Percentiles rank a stretch among this genome's conserved stretches.
These are phyloP conservation scores for Vombatus ursinus DNA, from an alignment of 2,113 vertebrate species.

Conservation along the genomic window DNA sequence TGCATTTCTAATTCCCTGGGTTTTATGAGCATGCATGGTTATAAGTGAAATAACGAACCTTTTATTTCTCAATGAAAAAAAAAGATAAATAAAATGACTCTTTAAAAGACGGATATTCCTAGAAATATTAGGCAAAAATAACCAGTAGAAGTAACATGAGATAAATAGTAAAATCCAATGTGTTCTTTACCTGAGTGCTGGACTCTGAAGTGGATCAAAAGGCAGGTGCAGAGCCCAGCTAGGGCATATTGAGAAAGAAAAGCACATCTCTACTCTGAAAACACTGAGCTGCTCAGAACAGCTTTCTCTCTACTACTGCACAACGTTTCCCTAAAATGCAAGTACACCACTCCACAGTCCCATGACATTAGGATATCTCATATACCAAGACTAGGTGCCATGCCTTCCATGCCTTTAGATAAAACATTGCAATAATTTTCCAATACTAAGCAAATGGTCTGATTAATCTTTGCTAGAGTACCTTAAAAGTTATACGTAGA, in stretches of 20 bases:
- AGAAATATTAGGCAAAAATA: conserved; percentile 51
- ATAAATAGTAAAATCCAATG: conserved; percentile 15
- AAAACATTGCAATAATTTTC: neutral
- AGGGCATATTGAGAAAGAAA: neutral
- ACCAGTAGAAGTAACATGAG: conserved; percentile 29
- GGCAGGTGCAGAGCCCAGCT: conserved; percentile 45
- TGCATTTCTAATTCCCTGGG: conserved; percentile 46
- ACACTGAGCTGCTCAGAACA: conserved; percentile 58
- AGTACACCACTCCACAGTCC: conserved; percentile 1
- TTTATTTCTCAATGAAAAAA: conserved; percentile 40
- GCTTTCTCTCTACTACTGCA: neutral
- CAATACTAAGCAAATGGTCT: neutral
- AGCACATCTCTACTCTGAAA: conserved; percentile 10
- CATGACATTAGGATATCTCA: neutral
- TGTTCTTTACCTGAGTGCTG: conserved; percentile 4
- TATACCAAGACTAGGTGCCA: neutral
- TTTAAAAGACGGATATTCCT: conserved; percentile 63
- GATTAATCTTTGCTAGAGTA: neutral
- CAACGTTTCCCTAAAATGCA: conserved; percentile 55
- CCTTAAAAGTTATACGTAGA: neutral
- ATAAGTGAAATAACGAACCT: conserved; percentile 44
- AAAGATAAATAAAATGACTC: conserved; percentile 47
- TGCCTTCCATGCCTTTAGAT: conserved; percentile 31
- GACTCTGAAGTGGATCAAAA: conserved; percentile 33
- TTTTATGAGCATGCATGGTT: conserved; percentile 14